These are phyloP conservation scores for Phyllotreta striolata DNA, from an alignment of 2,888 invertebrate genomes.

Conservation along the genomic window DNA sequence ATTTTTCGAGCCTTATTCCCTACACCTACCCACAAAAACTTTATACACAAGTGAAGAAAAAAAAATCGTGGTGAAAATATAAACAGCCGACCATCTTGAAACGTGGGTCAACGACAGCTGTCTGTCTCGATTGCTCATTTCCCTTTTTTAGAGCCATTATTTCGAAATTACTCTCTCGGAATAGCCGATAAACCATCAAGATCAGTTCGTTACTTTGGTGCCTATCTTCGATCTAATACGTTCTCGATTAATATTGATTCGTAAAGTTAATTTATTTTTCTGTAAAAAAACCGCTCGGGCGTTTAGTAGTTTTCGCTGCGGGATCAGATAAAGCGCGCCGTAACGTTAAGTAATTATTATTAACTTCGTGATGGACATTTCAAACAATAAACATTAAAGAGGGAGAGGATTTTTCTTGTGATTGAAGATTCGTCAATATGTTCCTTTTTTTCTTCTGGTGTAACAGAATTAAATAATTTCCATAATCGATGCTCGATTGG, in stretches of 20 bases:
- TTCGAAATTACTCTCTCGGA: slow-evolving; percentile 48
- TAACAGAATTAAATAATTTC: slow-evolving; percentile 17
- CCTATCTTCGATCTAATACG: slow-evolving; percentile 40
- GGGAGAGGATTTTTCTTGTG: neutral
- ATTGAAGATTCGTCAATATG: neutral
- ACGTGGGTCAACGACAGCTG: slow-evolving; percentile 47
- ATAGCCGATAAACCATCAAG: slow-evolving; percentile 47
- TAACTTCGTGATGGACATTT: slow-evolving; percentile 13
- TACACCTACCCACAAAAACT: neutral
- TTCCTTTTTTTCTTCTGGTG: slow-evolving; percentile 4
- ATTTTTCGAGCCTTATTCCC: too few relatives aligned
- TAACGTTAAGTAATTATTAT: slow-evolving; percentile 16
- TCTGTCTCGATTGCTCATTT: slow-evolving; percentile 50
- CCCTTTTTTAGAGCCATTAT: slow-evolving; percentile 49
- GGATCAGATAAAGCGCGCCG: slow-evolving; percentile 22
- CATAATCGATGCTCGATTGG: slow-evolving; percentile 3
- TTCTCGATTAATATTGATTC: slow-evolving; percentile 38
- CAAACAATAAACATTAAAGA: neutral
- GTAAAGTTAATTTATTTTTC: slow-evolving; percentile 35
- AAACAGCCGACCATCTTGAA: slow-evolving; percentile 8
- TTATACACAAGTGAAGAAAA: slow-evolving; percentile 1
- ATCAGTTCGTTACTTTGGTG: slow-evolving; percentile 33
- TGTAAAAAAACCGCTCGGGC: slow-evolving; percentile 21
- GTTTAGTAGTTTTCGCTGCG: slow-evolving; percentile 23
- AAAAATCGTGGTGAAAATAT: neutral